Evolutionary conservation across 2,113 vertebrate genomes (phyloP), one percentile per base, ranked within the genome.

Genomic region (Eclectus roratus): DNA sequence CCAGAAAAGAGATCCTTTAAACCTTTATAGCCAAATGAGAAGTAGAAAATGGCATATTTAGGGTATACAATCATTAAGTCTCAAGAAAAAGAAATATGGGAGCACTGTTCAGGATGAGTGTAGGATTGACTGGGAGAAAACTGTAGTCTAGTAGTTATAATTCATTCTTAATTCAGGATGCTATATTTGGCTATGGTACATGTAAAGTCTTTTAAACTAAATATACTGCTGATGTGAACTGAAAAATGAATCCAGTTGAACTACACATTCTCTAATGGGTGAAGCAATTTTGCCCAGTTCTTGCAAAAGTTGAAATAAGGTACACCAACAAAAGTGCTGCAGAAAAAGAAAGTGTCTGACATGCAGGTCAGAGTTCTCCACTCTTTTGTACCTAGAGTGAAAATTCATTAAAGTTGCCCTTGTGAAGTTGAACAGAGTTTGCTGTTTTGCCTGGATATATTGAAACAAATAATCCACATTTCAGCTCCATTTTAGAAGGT

Each of bases 121-220:
- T 72, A 58, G 71, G 66, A 63, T 17, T 77, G 85, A 66, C 46
- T 39, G 64, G 18, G 33, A 88, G 60, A 88, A 95, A 93, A 80
- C 47, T 55, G 43, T n/a, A 55, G 50, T 73, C 43, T 78, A 44
- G 43, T 53, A 94, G 86, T 80, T 88, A 39, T 33, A 70, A 71
- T 66, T 93, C 8, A 31, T 80, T 85, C 85, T 70, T 43, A 55
- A 20, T 50, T 88, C 85, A 61, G 55, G 68, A 74, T 63, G 55
- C 43, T 82, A 3, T 31, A 53, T 87, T 72, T 71, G 63, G 18
- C 64, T 80, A 6, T 63, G 17, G 23, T 70, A 9, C 73, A 85
- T 66, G 53, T 73, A 80, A 85, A 89, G 55, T 46, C 50, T 90
- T 96, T 95, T 58, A 83, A 89, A 80, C 46, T 85, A 70, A 73